These are phyloP conservation scores for Elegia similella DNA, from an alignment of 2,888 invertebrate genomes.

Conservation along the genomic window DNA sequence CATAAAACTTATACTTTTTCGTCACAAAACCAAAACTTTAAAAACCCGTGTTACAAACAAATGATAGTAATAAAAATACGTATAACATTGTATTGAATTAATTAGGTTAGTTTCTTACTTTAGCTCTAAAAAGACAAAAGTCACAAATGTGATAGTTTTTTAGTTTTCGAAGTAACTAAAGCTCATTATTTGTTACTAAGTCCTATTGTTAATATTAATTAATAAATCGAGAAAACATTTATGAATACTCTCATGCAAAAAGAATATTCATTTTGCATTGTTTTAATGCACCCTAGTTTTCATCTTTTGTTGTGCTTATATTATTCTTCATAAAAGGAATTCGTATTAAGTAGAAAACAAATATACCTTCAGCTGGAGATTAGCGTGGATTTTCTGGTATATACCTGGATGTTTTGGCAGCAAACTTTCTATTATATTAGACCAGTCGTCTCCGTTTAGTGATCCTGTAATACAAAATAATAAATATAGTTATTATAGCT, in stretches of 20 bases:
- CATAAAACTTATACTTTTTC: no score
- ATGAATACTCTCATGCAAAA: background rate
- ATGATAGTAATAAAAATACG: no score
- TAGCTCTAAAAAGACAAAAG: background rate
- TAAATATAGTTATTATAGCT: background rate
- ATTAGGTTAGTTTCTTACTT: no score
- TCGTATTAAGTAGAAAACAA: background rate
- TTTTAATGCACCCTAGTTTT: background rate
- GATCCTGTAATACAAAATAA: constrained; percentile 58
- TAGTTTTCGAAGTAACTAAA: no score
- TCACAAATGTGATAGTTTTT: no score
- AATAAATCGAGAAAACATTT: no score
- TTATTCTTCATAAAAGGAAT: background rate
- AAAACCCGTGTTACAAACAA: no score
- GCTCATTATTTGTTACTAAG: no score
- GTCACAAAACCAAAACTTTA: no score
- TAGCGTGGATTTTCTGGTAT: constrained; percentile 70
- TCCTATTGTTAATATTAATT: no score
- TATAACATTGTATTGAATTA: no score
- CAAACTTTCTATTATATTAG: constrained; percentile 76
- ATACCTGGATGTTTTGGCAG: constrained; percentile 78
- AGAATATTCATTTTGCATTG: background rate
- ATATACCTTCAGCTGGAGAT: constrained; percentile 67
- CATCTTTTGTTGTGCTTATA: background rate
- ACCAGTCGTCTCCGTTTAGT: constrained; percentile 82